Evolutionary conservation across 2,797 vertebrate species (phyloP), one percentile per base, ranked within the genome.

Genomic region (Taenioides sp.): DNA sequence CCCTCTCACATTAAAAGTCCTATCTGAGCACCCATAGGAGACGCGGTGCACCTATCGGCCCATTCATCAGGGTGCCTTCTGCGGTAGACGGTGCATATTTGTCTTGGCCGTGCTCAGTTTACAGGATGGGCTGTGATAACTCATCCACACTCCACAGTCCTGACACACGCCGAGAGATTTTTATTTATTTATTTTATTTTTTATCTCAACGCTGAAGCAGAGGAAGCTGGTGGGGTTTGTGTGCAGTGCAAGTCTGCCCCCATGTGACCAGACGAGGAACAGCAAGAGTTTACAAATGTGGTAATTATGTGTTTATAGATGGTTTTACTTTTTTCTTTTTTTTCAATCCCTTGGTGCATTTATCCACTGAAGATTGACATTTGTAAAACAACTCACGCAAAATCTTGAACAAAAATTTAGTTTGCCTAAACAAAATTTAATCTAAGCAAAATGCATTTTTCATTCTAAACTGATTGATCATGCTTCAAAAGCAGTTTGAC

Each of bases 241-340:
- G 23, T 37, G 68, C 77, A 80, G 85, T 65, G 10, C 87, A 78
- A 87, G 79, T 57, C 85, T 93, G 91, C 89, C 89, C 89, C 82
- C 92, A 76, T 70, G 82, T 91, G 91, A 60, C 34, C 2, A 0
- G 25, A 25, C 0, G 7, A 10, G 4, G 10, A 12, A 62, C 5
- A n/a, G 9, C 23, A 27, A 14, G 12, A 47, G 12, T 47, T 47
- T 17, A 47, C 12, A 47, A 47, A 47, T 47, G 43, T 14, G 43
- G 3, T 14, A 0, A 43, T 43, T 43, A 47, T 47, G 43, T 16
- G 16, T 16, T 47, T 4, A 5, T 2, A 47, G 14, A 47, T 3
- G 4, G 40, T 43, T 43, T 43, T 43, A 12, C 1, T 40, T 40
- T 31, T 4, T 31, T 31, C 5, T 4, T 31, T 31, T 31, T 31